Evolutionary conservation across 2,113 vertebrate genomes (phyloP), one percentile per base, ranked within the genome.

Genomic region (Pluvianellus socialis): DNA sequence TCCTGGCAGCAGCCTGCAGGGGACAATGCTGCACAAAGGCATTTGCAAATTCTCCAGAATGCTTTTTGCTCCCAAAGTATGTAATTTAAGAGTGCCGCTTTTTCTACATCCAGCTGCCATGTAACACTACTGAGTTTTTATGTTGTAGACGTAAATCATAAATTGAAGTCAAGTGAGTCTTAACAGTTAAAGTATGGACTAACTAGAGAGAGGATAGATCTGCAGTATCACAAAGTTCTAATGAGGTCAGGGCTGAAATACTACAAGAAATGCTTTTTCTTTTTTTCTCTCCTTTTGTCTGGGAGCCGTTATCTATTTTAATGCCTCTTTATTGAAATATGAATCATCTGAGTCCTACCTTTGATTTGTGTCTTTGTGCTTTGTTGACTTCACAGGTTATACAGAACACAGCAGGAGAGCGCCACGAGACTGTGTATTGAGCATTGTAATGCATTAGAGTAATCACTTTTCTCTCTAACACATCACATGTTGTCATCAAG

Each of bases 301-400:
- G 80, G 72, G 74, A 96, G 42, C 44, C 44, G 42, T 89, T 95
- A 91, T 58, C 70, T 91, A n/a, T 92, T 94, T 92, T 95, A 94
- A 88, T 94, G 96, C 61, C 47, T 71, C 80, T 88, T 89, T 71
- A 74, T 68, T 95, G 79, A 92, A 92, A 93, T 90, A 94, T 94
- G 89, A 90, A 91, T 93, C 94, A 89, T 56, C 55, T 63, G 74
- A 90, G 63, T 79, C 45, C n/a, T 79, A 44, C 58, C 76, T 92
- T 96, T 94, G 91, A 92, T 92, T 94, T 96, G 70, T 93, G 91
- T 92, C 86, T 90, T 68, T 91, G 86, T 58, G 87, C 59, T 92
- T 82, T 96, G 71, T 95, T 95, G 91, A 70, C 71, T 96, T 91
- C 87, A 88, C 40, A 75, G 79, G 55, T 92, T 91, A 58, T 80